Base-by-base conservation (phyloP, 2,113 vertebrate genomes). In the Uropsilus gracilis region DNA sequence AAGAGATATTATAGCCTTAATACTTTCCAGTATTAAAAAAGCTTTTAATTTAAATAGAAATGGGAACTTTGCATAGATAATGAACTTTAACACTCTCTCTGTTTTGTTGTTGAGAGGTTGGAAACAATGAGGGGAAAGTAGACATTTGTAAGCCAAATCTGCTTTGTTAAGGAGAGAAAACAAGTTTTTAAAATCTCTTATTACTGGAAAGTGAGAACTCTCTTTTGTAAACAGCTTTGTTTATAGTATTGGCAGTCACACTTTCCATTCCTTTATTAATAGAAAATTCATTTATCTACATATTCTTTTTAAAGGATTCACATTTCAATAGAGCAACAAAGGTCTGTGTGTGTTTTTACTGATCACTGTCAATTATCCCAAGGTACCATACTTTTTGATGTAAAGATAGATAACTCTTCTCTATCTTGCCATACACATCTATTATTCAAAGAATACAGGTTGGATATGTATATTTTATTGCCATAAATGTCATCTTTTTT, bases 1-100 rank as follows among this genome's bases (percentile, higher is more conserved):
- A 83, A 89, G 69, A 86, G 63, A 92, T 17, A 30, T 82, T 26
- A 89, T 94, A 66, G 26, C 44, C 17, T 75, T 81, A 44, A 39
- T 42, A 66, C 61, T 83, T 95, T 96, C 95, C 42, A 24, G 32
- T 18, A 34, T 72, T 90, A 83, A 61, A 93, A 86, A 93, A 66
- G 6, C 6, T 48, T 48, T 6, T 53, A 46, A 76, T 63, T 86
- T 69, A 81, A 89, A 39, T 89, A 95, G 73, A 86, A 93, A 80
- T 2, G 84, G 44, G 16, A 72, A 86, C 69, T 28, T 18, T 76
- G 59, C 50, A 20, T 42, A 86, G 63, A 82, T 78, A 93, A 82
- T 86, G n/a, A 95, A 32, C 24, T 77, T 76, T 32, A 89, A 66
- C 13, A 85, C n/a, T 76, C 37, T 34, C 20, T 55, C 22, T 53